A percentile compares a stretch with the other conserved stretches of the same genome.
Conservation (phyloP, 2,888 invertebrate genomes). For the Carabus problematicus region DNA sequence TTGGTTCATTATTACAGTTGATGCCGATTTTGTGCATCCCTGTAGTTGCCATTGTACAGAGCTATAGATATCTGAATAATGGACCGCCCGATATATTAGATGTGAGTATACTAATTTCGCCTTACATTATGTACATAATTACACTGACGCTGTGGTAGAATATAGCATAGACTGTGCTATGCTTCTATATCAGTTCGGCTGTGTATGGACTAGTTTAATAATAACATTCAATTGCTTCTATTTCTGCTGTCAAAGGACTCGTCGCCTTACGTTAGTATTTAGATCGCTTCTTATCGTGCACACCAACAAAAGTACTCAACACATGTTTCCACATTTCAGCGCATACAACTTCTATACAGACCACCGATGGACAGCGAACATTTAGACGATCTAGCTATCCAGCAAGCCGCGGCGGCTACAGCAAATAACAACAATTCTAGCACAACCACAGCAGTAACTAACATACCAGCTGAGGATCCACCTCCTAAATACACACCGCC, state of each 20-base stretch:
- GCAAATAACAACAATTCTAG: conserved; percentile 46
- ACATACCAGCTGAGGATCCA: conserved; percentile 70
- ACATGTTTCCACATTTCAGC: conserved; percentile 62
- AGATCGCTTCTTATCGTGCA: not conserved
- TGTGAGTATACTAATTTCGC: conserved; percentile 63
- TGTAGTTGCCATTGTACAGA: conserved; percentile 73
- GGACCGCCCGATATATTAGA: conserved; percentile 89
- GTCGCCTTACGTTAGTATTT: conserved; percentile 40
- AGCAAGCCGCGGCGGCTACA: conserved; percentile 52
- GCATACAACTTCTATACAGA: conserved; percentile 83
- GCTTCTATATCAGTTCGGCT: not conserved
- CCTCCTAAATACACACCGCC: conserved; percentile 95
- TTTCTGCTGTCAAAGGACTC: conserved; percentile 33
- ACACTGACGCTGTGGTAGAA: not conserved
- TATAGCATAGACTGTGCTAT: not conserved
- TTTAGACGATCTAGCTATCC: conserved; percentile 58
- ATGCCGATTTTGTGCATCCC: conserved; percentile 78
- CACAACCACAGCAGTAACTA: conserved; percentile 48
- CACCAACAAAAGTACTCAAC: conserved; percentile 15
- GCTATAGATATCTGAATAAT: conserved; percentile 78
- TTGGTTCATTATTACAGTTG: conserved; percentile 79
- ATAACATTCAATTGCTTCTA: not conserved
- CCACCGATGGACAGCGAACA: conserved; percentile 68
- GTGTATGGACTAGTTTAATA: conserved; percentile 15
- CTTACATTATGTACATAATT: not conserved